phyloP scores from a whole-genome alignment of 64 coral and sea anemone genomes.

The Exaiptasia diaphana region DNA sequence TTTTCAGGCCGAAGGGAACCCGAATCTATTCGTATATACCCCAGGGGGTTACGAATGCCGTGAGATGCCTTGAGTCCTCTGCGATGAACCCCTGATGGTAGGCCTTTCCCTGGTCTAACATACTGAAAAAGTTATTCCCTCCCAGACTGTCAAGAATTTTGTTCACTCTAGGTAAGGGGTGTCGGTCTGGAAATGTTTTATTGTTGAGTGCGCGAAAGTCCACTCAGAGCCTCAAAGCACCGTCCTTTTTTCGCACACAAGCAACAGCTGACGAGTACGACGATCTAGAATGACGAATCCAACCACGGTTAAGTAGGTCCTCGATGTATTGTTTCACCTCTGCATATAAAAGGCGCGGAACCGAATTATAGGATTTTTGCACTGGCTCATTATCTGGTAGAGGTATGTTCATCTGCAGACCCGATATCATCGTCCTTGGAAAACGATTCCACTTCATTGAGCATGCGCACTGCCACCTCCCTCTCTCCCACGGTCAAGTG shows the following conservation, averaged over 20 bases:
- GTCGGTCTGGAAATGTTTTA: slow-evolving; percentile 15
- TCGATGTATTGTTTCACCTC: slow-evolving; percentile 18
- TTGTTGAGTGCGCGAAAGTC: slow-evolving; percentile 29
- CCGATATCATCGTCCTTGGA: slow-evolving; percentile 32
- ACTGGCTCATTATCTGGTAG: slow-evolving; percentile 18
- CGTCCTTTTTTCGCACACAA: slow-evolving; percentile 13
- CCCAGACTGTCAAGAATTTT: slow-evolving; percentile 36
- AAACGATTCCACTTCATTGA: slow-evolving; percentile 39
- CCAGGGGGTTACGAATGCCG: slow-evolving; percentile 29
- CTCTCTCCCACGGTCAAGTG: slow-evolving; percentile 18
- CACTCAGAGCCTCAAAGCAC: slow-evolving; percentile 4
- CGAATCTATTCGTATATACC: slow-evolving; percentile 20
- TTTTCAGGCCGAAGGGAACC: slow-evolving; percentile 15
- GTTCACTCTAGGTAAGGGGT: slow-evolving; percentile 25
- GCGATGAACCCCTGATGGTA: slow-evolving; percentile 34
- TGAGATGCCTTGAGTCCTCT: not conserved
- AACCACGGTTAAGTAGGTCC: slow-evolving; percentile 5
- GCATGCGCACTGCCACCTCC: not conserved
- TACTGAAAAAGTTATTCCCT: slow-evolving; percentile 28
- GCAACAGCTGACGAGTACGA: slow-evolving; percentile 16
- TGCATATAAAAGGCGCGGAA: slow-evolving; percentile 7
- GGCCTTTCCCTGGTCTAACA: slow-evolving; percentile 27
- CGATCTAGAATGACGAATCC: slow-evolving; percentile 22
- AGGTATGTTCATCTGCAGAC: slow-evolving; percentile 16
- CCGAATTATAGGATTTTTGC: slow-evolving; percentile 35